Base-by-base conservation (phyloP, 2,797 vertebrate species). In the Cryptoprocta ferox region DNA sequence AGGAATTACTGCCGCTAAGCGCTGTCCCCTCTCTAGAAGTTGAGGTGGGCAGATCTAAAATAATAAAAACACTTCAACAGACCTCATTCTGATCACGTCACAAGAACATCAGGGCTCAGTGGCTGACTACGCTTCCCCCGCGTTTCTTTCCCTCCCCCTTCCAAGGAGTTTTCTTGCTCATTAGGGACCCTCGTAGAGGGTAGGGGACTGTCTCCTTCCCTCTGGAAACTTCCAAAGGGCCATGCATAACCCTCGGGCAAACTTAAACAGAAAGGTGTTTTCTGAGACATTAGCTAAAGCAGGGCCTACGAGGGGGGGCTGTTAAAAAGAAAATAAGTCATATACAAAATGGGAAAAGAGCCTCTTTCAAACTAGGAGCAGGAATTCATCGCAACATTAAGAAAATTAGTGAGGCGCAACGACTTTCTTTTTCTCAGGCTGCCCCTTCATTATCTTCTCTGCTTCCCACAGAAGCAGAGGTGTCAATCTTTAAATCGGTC, bases 21-120 rank as follows among this genome's bases (percentile, higher is more conserved):
- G 98, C 53, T 83, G 98, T 96, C 98, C 98, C 98, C 97, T 99
- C 99, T 98, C 98, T 98, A 97, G 98, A 98, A 98, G 98, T 94
- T 97, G 98, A 98, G 97, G 95, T 98, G 97, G 98, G 91, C 80
- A 99, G 94, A 81, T 99, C 99, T 99, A 96, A 97, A 98, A 96
- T 94, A 98, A 98, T 96, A 97, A 97, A 97, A 98, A 97, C 19
- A 97, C 91, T 83, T 97, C 95, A 97, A 97, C 95, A 96, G 95
- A 97, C 89, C 94, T 97, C 97, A 96, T 59, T 97, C 94, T 86
- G 89, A 71, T 92, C 96, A 96, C 1, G 85, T 56, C 92, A 83
- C 53, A 92, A 96, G 75, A 90, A 97, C 94, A 97, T 91, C 91
- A 90, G 94, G 95, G 86, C 61, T 86, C 24, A 86, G 85, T 1